Conservation (phyloP, 2,888 invertebrate species). For the Cosmopolites sordidus region DNA sequence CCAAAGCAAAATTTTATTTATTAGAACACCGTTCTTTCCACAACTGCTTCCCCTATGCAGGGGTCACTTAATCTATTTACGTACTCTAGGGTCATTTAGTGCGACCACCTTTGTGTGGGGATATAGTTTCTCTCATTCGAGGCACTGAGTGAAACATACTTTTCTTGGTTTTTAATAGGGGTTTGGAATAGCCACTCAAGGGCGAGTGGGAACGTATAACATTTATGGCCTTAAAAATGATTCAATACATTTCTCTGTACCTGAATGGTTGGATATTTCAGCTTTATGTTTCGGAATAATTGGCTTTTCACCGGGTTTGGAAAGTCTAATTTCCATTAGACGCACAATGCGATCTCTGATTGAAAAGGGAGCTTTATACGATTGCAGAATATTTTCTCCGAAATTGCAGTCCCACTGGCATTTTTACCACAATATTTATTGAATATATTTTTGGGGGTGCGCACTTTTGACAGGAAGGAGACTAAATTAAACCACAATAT, state of each 20-base stretch:
- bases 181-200: neutral
- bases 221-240: constrained; percentile 1
- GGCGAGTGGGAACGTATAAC: neutral
- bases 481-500: too few species aligned
- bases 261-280: neutral
- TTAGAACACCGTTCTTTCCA: constrained; percentile 6
- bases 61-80: constrained; percentile 12
- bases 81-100: constrained; percentile 10
- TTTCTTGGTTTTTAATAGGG: neutral
- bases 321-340: too few species aligned
- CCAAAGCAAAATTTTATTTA: constrained; percentile 12
- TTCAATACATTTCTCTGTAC: neutral
- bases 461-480: too few species aligned
- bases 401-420: too few species aligned
- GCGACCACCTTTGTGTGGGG: constrained; percentile 5
- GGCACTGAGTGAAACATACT: neutral
- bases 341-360: too few species aligned
- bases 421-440: too few species aligned
- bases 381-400: too few species aligned
- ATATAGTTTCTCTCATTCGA: constrained; percentile 1
- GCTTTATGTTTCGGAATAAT: too few species aligned
- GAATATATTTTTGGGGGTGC: too few species aligned
- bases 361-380: too few species aligned
- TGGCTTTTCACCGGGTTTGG: too few species aligned
- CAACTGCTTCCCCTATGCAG: constrained; percentile 8